Conservation (phyloP, 2,888 invertebrate species). For the Chymomyza caudatula region DNA sequence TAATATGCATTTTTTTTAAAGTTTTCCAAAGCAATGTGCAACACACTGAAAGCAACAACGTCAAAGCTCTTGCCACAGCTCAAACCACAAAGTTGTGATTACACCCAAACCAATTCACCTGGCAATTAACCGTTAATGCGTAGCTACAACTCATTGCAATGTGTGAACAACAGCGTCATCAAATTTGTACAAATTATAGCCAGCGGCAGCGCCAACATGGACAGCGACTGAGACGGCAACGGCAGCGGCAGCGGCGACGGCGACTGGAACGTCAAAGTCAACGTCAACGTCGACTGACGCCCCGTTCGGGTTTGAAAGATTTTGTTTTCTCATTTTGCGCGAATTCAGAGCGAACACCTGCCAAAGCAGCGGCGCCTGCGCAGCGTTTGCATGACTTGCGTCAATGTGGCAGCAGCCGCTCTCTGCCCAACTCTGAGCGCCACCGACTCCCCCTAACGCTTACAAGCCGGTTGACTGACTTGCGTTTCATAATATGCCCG, state of each 20-base stretch:
- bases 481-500: constrained; percentile 66
- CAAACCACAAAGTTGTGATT: neutral
- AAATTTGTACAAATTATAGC: constrained; percentile 1
- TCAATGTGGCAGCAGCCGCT: neutral
- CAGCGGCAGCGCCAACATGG: neutral
- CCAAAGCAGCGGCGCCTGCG: constrained; percentile 4
- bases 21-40: neutral
- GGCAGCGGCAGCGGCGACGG: no score
- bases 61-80: neutral
- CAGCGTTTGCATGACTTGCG: constrained; percentile 5
- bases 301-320: neutral
- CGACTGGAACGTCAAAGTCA: neutral
- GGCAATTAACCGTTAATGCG: constrained; percentile 14
- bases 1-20: neutral
- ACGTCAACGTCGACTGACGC: neutral
- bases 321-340: neutral
- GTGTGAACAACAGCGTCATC: constrained; percentile 15
- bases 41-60: neutral
- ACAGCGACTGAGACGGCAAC: no score
- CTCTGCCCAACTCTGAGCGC: neutral
- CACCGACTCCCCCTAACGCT: neutral
- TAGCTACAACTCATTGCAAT: constrained; percentile 5
- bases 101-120: neutral
- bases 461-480: constrained; percentile 55
- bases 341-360: neutral